Evolutionary conservation across 2,888 invertebrate genomes (phyloP).

Genomic region (Melinaea marsaeus): DNA sequence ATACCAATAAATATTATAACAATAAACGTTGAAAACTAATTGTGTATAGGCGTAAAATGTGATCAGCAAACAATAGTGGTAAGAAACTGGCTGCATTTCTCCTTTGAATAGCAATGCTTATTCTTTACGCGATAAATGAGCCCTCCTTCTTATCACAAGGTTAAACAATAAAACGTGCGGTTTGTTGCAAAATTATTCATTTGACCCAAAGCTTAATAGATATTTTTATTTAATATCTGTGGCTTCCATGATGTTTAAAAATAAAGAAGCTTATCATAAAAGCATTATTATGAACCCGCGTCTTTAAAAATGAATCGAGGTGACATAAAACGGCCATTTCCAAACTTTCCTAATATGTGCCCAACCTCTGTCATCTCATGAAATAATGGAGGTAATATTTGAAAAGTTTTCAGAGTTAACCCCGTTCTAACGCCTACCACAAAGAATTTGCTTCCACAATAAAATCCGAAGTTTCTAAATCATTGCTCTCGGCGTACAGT

Average conservation of each 20-base stretch:
- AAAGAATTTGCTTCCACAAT: slow-evolving; percentile 68
- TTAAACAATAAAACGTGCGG: background rate
- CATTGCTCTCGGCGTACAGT: slow-evolving; percentile 35
- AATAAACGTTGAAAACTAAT: too few relatives aligned
- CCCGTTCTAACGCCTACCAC: slow-evolving; percentile 58
- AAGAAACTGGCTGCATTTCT: background rate
- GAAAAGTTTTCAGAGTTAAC: slow-evolving; percentile 67
- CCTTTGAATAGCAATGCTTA: slow-evolving; percentile 3
- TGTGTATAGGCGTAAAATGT: background rate
- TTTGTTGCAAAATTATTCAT: background rate
- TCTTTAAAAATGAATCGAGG: slow-evolving; percentile 58
- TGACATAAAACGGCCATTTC: slow-evolving; percentile 56
- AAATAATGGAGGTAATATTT: slow-evolving; percentile 77
- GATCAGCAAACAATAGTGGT: background rate
- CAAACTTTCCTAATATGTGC: slow-evolving; percentile 77
- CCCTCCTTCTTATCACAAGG: background rate
- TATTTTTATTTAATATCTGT: background rate
- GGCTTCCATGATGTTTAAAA: background rate
- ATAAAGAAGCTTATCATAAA: background rate
- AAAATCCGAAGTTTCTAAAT: slow-evolving; percentile 56
- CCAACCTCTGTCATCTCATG: slow-evolving; percentile 74
- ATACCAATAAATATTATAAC: too few relatives aligned
- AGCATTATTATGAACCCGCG: slow-evolving; percentile 14
- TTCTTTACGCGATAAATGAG: slow-evolving; percentile 3
- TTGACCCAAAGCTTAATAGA: background rate